Evolutionary conservation across 2,888 invertebrate genomes (phyloP), one percentile per base, ranked within the genome.

Genomic region (Sinotaia quadrata): DNA sequence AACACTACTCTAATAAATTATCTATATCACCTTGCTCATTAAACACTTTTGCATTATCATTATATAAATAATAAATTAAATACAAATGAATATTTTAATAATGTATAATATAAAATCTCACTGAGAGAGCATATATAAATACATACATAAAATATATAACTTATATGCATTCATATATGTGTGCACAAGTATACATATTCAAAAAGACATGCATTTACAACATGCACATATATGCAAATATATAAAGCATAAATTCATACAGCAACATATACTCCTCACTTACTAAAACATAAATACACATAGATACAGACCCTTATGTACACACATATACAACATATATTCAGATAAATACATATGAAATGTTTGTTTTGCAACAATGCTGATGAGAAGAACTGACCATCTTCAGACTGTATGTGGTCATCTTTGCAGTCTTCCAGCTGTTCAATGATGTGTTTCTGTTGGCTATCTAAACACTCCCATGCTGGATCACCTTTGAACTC

Each of bases 381-480:
- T 15, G 7, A 31, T 54, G 54, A 5, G 27, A 18, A 52, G 31
- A n/a, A 54, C 27, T 29, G 5, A 37, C 10, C 60, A 59, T 56
- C 60, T 83, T 83, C 84, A 75, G 80, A 78, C 37, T 75, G 77
- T 4, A 92, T 89, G 89, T 93, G 90, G 88, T 91, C 89, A 87
- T 92, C 90, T 88, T 92, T 87, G 89, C 93, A 91, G 54, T 81
- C 78, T 29, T 78, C 75, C 41, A 87, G 81, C 52, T 85, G 70
- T 5, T 74, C 72, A 4, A 80, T 73, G 18, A 97, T 91, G 88
- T 95, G 96, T 63, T 93, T 92, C 72, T 94, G 93, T 74, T 95
- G 93, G 72, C 94, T 93, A 58, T 91, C 92, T 76, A 99, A 94
- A 4, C 97, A 97, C 75, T 95, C 94, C 98, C 98, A 98, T 0